Evolutionary conservation across 2,113 vertebrate species (phyloP).

Genomic region (Turnix velox): DNA sequence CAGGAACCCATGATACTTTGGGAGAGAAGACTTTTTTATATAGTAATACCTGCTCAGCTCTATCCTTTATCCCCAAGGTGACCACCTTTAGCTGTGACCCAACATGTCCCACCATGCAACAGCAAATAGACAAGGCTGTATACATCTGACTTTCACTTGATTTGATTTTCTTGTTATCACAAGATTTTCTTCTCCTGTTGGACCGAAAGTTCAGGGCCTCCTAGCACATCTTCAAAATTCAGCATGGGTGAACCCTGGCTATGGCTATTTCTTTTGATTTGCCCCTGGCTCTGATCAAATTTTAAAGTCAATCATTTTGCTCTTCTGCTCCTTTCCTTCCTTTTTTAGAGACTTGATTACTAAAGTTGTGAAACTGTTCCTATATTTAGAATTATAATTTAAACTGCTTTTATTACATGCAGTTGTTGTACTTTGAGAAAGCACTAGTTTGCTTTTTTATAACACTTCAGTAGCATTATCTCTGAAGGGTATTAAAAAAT

Average conservation of each 20-base stretch:
- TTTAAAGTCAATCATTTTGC: not conserved
- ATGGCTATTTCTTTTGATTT: not conserved
- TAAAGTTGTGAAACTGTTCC: slow-evolving; percentile 21
- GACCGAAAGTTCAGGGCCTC: not conserved
- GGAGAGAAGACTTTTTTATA: not conserved
- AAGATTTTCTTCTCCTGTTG: not conserved
- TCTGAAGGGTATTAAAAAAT: slow-evolving; percentile 51
- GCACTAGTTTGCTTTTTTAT: slow-evolving; percentile 19
- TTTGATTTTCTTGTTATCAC: not conserved
- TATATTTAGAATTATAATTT: slow-evolving; percentile 48
- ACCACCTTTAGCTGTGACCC: not conserved
- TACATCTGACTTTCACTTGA: not conserved
- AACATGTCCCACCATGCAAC: not conserved
- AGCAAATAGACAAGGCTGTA: not conserved
- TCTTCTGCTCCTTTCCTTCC: not conserved
- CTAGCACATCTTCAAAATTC: not conserved
- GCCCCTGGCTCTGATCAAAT: not conserved
- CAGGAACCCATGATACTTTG: not conserved
- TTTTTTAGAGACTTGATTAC: not conserved
- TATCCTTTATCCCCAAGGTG: not conserved
- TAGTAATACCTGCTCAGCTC: not conserved
- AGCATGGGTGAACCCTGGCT: not conserved
- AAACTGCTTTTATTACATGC: slow-evolving; percentile 11
- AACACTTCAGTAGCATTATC: slow-evolving; percentile 6
- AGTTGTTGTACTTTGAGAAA: not conserved